Percentiles rank a stretch among this genome's conserved stretches.
Evolutionary conservation across 2,797 vertebrate species (phyloP).

Genomic region (Rachycentron canadum): DNA sequence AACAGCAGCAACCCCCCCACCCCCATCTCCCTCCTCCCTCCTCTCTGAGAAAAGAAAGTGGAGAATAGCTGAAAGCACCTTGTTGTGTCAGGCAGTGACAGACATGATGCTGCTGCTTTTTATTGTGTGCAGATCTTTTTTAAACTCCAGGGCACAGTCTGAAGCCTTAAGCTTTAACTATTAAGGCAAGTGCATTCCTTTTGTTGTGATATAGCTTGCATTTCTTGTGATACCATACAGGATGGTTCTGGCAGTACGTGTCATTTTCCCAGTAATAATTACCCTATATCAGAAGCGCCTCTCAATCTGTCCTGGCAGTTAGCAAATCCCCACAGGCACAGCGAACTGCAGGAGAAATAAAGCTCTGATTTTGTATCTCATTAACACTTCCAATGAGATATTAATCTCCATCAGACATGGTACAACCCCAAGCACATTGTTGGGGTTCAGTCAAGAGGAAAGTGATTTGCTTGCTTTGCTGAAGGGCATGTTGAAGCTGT

Average conservation of each 20-base stretch:
- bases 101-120: constrained; percentile 14
- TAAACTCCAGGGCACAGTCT: neutral
- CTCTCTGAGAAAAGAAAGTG: constrained; percentile 18
- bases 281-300: constrained; percentile 61
- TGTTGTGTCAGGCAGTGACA: constrained; percentile 41
- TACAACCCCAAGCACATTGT: constrained; percentile 63
- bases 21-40: neutral
- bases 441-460: constrained; percentile 71
- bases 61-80: constrained; percentile 33
- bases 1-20: no score
- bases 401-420: constrained; percentile 76
- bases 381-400: constrained; percentile 79
- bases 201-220: constrained; percentile 36
- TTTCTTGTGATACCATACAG: constrained; percentile 32
- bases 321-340: constrained; percentile 58
- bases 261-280: constrained; percentile 67
- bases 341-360: constrained; percentile 66
- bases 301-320: constrained; percentile 71
- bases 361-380: constrained; percentile 76
- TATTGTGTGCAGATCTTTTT: constrained; percentile 11
- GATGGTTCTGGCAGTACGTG: constrained; percentile 28
- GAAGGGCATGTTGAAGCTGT: constrained; percentile 43
- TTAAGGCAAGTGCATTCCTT: constrained; percentile 30
- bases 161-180: constrained; percentile 28
- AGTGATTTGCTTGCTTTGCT: constrained; percentile 57